Percentiles rank a stretch among this genome's conserved stretches.
These are phyloP conservation scores for Pristionchus exspectatus DNA, from an alignment of 2,888 invertebrate species.

Conservation along the genomic window DNA sequence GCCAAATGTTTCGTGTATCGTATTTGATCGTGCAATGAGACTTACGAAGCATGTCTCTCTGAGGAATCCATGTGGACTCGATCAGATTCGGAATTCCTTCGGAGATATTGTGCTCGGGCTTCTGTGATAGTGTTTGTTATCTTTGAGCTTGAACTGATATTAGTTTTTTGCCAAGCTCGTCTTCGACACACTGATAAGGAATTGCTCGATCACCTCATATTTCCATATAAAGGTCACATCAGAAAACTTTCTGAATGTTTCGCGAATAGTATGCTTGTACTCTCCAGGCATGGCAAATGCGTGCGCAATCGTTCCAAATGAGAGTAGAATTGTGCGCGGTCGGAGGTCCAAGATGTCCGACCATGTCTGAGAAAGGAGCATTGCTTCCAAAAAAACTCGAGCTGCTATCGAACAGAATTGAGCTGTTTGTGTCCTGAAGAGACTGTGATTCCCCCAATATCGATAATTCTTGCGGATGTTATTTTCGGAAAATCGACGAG, in stretches of 20 bases:
- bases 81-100: conserved; percentile 31
- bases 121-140: not conserved
- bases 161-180: too few species aligned
- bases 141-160: not conserved
- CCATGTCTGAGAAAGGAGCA: not conserved
- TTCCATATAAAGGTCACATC: conserved; percentile 67
- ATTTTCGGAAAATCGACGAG: conserved; percentile 69
- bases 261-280: conserved; percentile 58
- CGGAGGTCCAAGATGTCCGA: conserved; percentile 31
- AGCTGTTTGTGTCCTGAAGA: not conserved
- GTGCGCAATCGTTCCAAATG: conserved; percentile 65
- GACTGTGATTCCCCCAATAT: conserved; percentile 66
- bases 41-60: conserved; percentile 42
- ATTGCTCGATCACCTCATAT: conserved; percentile 58
- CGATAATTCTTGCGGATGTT: conserved; percentile 64
- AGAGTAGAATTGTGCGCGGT: conserved; percentile 57
- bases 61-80: conserved; percentile 23
- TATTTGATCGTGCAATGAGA: too few species aligned
- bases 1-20: too few species aligned
- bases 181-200: not conserved
- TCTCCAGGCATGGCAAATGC: conserved; percentile 61
- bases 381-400: too few species aligned
- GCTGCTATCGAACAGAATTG: not conserved
- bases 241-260: conserved; percentile 58
- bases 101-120: conserved; percentile 38